A percentile compares a stretch with the other conserved stretches of the same genome.
Conservation (phyloP, 1,140 invertebrate genomes). For the Galendromus occidentalis region DNA sequence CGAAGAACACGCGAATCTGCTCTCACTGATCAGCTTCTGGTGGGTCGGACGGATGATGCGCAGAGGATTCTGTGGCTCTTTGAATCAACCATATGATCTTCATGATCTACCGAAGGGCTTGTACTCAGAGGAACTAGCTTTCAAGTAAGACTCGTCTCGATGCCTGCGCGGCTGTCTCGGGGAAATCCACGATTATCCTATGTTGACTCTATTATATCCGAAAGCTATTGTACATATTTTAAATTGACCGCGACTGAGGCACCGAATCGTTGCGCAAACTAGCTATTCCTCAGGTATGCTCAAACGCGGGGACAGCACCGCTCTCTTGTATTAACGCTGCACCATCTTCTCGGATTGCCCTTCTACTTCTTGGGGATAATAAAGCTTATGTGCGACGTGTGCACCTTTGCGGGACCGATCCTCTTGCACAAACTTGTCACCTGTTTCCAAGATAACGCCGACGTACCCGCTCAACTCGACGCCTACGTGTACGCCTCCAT, state of each 20-base stretch:
- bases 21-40: not conserved
- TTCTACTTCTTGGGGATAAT: slow-evolving; percentile 74
- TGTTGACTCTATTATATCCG: too few relatives aligned
- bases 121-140: not conserved
- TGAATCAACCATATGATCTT: not conserved
- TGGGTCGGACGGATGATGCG: slow-evolving; percentile 1
- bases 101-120: not conserved
- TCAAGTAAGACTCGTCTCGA: not conserved
- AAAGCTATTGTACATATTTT: too few relatives aligned
- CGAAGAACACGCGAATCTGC: not conserved
- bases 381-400: slow-evolving; percentile 57
- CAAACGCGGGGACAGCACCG: slow-evolving; percentile 23
- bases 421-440: slow-evolving; percentile 58
- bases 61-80: not conserved
- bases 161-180: too few relatives aligned
- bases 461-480: slow-evolving; percentile 32
- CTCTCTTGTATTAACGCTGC: slow-evolving; percentile 48
- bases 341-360: slow-evolving; percentile 57
- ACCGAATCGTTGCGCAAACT: too few relatives aligned
- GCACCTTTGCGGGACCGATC: slow-evolving; percentile 68
- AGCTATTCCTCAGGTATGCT: not conserved
- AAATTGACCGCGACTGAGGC: too few relatives aligned
- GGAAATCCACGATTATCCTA: too few relatives aligned
- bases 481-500: slow-evolving; percentile 61
- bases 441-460: slow-evolving; percentile 52